These are phyloP conservation scores for Rhodophaea formosa DNA, from an alignment of 2,888 invertebrate species.

Conservation along the genomic window DNA sequence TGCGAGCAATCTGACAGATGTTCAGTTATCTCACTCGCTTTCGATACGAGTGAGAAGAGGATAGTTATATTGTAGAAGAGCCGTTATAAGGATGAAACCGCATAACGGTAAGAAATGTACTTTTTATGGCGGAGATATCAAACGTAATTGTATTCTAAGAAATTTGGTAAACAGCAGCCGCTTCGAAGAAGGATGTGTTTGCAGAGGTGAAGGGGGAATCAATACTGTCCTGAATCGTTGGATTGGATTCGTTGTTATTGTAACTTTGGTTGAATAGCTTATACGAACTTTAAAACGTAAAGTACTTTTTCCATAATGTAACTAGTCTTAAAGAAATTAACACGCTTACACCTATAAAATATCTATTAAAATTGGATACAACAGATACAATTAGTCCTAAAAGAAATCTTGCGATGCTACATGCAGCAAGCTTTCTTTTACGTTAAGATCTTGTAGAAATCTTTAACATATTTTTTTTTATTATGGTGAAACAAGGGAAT, in stretches of 20 bases:
- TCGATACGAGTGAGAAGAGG: not conserved
- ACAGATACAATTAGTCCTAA: too few relatives aligned
- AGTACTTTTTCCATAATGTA: too few relatives aligned
- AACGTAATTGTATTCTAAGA: constrained; percentile 12
- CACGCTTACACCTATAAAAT: too few relatives aligned
- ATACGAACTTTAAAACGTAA: too few relatives aligned
- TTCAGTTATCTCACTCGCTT: not conserved
- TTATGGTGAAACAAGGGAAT: too few relatives aligned
- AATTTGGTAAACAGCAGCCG: not conserved
- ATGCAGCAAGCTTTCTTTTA: too few relatives aligned
- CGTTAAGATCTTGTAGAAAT: too few relatives aligned
- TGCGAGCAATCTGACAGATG: constrained; percentile 8
- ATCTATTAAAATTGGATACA: too few relatives aligned
- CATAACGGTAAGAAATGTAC: not conserved
- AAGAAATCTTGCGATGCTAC: too few relatives aligned
- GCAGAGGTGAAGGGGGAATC: not conserved
- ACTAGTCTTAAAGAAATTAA: too few relatives aligned
- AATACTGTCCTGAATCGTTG: not conserved
- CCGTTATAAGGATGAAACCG: not conserved
- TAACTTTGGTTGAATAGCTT: too few relatives aligned
- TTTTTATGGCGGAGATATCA: constrained; percentile 9
- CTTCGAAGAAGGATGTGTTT: not conserved
- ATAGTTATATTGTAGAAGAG: not conserved
- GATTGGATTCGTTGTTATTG: not conserved
- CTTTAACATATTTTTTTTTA: too few relatives aligned